These are phyloP conservation scores for Apus apus DNA, from an alignment of 2,113 vertebrate genomes.

Conservation along the genomic window DNA sequence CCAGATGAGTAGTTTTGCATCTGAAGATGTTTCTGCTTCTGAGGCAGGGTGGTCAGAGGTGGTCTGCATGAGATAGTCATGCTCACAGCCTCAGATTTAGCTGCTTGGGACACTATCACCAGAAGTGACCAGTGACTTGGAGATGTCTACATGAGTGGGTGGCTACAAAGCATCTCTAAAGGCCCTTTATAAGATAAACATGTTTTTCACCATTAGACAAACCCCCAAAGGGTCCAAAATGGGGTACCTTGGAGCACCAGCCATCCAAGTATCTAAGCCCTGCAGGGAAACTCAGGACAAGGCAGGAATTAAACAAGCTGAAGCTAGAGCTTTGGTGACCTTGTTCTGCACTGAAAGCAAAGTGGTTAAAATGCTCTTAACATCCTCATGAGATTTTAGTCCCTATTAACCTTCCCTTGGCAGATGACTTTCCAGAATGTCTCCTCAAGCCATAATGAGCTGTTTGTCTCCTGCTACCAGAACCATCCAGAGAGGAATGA, in stretches of 20 bases:
- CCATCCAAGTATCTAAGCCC: not conserved
- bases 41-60: not conserved
- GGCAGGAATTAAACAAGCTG: not conserved
- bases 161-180: not conserved
- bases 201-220: rapidly evolving
- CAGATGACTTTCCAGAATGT: slow-evolving; percentile 45
- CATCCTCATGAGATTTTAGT: not conserved
- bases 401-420: not conserved
- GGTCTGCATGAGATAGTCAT: not conserved
- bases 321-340: not conserved
- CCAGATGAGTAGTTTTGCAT: not conserved
- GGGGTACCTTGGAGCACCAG: not conserved
- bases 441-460: slow-evolving; percentile 1
- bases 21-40: not conserved
- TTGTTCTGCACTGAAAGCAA: not conserved
- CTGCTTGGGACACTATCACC: not conserved
- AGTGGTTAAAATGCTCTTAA: not conserved
- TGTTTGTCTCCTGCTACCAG: slow-evolving; percentile 1
- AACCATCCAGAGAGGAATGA: slow-evolving; percentile 53
- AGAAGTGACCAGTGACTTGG: not conserved
- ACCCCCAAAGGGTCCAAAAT: not conserved
- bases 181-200: not conserved
- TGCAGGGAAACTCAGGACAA: not conserved
- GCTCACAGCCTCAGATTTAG: not conserved
- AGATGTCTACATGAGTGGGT: not conserved